phyloP scores from a whole-genome alignment of 1,140 invertebrate genomes.

The Drosophila micromelanica region DNA sequence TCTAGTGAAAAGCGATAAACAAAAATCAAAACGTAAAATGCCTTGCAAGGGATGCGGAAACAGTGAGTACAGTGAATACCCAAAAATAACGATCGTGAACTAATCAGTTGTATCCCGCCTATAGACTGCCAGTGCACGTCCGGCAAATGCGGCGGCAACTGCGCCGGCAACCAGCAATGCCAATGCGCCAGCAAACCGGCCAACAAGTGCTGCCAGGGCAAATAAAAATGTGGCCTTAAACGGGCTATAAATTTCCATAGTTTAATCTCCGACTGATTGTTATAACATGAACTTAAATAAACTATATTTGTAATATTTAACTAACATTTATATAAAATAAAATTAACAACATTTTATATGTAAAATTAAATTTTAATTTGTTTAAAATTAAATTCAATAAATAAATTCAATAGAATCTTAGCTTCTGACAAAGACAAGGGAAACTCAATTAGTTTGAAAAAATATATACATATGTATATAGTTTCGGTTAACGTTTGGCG shows the following conservation, averaged over 20 bases:
- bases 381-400: no score
- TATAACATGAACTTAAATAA: constrained; percentile 8
- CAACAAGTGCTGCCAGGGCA: constrained; percentile 58
- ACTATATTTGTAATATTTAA: constrained; percentile 6
- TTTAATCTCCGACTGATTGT: constrained; percentile 27
- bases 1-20: not conserved
- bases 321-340: not conserved
- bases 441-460: no score
- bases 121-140: constrained; percentile 68
- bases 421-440: no score
- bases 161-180: constrained; percentile 61
- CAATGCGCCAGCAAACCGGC: constrained; percentile 54
- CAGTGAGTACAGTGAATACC: constrained; percentile 45
- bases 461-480: no score
- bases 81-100: not conserved
- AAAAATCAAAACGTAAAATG: constrained; percentile 41
- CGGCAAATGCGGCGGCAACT: constrained; percentile 64
- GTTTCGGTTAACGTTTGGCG: no score
- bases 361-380: no score
- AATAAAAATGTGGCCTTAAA: constrained; percentile 30
- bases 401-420: no score
- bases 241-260: not conserved
- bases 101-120: constrained; percentile 5
- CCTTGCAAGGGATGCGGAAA: constrained; percentile 77
- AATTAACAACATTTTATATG: no score